Evolutionary conservation across 2,113 vertebrate genomes (phyloP), one percentile per base, ranked within the genome.

Genomic region (Pogona vitticeps): DNA sequence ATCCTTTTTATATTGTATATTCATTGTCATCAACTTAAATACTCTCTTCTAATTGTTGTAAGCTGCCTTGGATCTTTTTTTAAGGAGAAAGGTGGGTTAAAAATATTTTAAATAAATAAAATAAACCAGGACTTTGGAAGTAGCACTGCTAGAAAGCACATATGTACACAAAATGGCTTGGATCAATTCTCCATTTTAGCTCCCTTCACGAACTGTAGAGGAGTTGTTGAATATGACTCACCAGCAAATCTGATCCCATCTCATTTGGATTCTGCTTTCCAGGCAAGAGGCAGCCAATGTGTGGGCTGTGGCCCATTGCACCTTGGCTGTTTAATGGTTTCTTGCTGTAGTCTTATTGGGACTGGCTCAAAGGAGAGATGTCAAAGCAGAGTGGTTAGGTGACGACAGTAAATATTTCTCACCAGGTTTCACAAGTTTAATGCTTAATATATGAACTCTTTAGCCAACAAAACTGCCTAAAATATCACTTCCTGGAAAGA

Each of bases 331-430:
- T 70, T 82, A 71, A 68, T 58, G 21, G 26, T 72, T 72, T 56
- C 8, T 68, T 36, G 81, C 56, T 52, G 71, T 71, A 12, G 20
- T 82, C 33, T 58, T 52, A 52, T 52, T 52, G 46, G 46, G 46
- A 52, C 46, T 36, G 31, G 81, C 33, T 56, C 46, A 71, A 80
- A 80, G 36, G 79, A 80, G 28, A 67, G 8, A 80, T 42, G 10
- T 59, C 79, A 71, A 20, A 63, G 56, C 71, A 8, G 12, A 23
- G 38, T 58, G 28, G 36, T 40, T 36, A 40, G 56, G 72, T 21
- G 23, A n/a, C 36, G 72, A 83, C 52, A 72, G 68, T 58, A 82
- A 56, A 83, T 72, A 40, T 84, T 84, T 75, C 28, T 38, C 52
- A 18, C 18, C 61, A 38, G 71, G 38, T 40, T 76, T 84, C 72